Base-by-base conservation (phyloP, 1,140 invertebrate species). In the Atta cephalotes region DNA sequence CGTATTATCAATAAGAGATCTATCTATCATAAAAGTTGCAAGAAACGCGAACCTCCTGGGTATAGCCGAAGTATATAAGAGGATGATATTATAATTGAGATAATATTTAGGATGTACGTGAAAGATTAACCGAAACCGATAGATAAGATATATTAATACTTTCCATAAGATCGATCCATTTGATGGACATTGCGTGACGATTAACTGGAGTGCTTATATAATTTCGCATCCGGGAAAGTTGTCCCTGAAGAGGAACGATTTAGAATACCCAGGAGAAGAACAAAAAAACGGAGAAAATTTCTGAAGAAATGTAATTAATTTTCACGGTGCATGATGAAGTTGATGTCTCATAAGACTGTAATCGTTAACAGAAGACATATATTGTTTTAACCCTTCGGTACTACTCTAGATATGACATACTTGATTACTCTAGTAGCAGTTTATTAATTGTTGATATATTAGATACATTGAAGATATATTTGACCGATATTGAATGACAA, bases 111-210 rank as follows among this genome's bases (percentile, higher is more conserved):
- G 4, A 62, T 25, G 53, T 66, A 6, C 49, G 49, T 71, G 51
- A 53, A 63, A 21, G 51, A 62, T 71, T 25, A 66, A 14, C 18
- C 14, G 21, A 58, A 78, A 86, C 63, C 70, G 70, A 77, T 60
- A 49, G 70, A 77, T 60, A 49, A 28, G 31, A 77, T 86, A 51
- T 28, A 90, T 91, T 90, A 88, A 91, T 85, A 66, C 85, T 70
- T 77, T 49, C 39, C 51, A 70, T 63, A 90, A 80, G 58, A 89
- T 89, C 91, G 87, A 90, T 82, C 90, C 89, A 93, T 93, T 92
- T 92, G 90, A 88, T 93, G 92, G 92, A 92, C 92, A 89, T 93
- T 86, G 93, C 93, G 92, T 93, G 93, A 92, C 90, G 68, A 70
- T 82, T 86, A 49, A 79, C 76, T 66, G 70, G 68, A 72, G 53